Evolutionary conservation across 2,797 vertebrate species (phyloP).

Genomic region (Dallia pectoralis): DNA sequence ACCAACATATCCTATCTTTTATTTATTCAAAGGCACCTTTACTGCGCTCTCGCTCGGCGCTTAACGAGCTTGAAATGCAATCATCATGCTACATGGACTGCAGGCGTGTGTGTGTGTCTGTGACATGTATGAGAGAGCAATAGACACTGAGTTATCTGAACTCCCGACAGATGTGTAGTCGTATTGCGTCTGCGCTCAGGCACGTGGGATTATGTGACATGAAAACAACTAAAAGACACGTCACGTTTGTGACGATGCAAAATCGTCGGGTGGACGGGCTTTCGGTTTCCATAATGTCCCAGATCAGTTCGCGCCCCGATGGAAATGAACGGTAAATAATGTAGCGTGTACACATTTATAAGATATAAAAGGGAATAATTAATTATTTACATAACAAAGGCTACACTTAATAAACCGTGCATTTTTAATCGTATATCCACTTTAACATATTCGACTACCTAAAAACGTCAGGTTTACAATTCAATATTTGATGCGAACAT

Average conservation of each 20-base stretch:
- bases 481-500: slow-evolving; percentile 34
- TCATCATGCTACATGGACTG: background rate
- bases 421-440: slow-evolving; percentile 10
- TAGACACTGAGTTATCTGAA: background rate
- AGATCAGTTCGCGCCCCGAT: too few relatives aligned
- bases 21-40: slow-evolving; percentile 48
- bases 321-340: too few relatives aligned
- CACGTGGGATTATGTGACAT: too few relatives aligned
- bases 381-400: background rate
- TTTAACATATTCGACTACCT: slow-evolving; percentile 34
- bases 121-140: background rate
- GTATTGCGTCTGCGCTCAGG: too few relatives aligned
- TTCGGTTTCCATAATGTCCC: too few relatives aligned
- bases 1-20: slow-evolving; percentile 25
- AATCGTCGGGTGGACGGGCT: background rate
- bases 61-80: slow-evolving; percentile 16
- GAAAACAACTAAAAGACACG: too few relatives aligned
- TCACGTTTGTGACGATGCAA: background rate
- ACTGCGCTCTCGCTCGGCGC: background rate
- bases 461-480: slow-evolving; percentile 22
- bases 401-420: background rate
- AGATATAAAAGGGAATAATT: background rate
- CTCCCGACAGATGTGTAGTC: too few relatives aligned
- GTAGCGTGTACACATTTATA: too few relatives aligned
- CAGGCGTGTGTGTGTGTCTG: background rate